Percentiles rank a stretch among this genome's conserved stretches.
phyloP scores from a whole-genome alignment of 1,140 invertebrate species.

The Holotrichia oblita region DNA sequence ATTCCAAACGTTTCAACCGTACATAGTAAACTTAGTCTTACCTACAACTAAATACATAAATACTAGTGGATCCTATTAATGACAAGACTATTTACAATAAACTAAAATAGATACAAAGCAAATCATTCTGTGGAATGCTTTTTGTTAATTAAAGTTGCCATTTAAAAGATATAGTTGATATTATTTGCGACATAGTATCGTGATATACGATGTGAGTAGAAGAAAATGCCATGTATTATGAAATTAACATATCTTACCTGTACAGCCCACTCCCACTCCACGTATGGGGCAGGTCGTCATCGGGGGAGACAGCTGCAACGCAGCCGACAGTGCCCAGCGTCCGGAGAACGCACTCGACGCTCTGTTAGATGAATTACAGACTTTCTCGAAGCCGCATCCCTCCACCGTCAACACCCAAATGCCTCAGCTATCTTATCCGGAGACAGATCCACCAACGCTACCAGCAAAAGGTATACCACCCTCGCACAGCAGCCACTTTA shows the following conservation, averaged over 20 bases:
- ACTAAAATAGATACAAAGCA: too few relatives aligned
- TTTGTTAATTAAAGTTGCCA: not conserved
- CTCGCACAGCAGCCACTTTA: constrained; percentile 50
- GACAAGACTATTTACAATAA: too few relatives aligned
- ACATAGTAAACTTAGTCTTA: too few relatives aligned
- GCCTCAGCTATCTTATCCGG: constrained; percentile 47
- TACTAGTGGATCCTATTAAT: too few relatives aligned
- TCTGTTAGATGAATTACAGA: constrained; percentile 91
- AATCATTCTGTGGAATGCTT: not conserved
- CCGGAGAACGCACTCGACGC: constrained; percentile 95
- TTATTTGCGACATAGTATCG: not conserved
- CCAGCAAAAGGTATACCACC: constrained; percentile 57
- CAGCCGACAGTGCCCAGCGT: constrained; percentile 72
- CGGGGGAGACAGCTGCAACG: constrained; percentile 71
- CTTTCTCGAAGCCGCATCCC: constrained; percentile 75
- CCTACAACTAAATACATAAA: too few relatives aligned
- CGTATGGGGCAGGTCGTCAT: constrained; percentile 72
- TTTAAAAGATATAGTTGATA: not conserved
- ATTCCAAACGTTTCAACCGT: too few relatives aligned
- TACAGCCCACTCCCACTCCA: constrained; percentile 68
- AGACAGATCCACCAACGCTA: constrained; percentile 52
- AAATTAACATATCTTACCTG: constrained; percentile 43
- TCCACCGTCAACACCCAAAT: constrained; percentile 53
- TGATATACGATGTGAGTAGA: not conserved
- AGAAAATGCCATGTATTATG: not conserved